Evolutionary conservation across 1,140 invertebrate species (phyloP).

Genomic region (Drosophila equinoxialis): DNA sequence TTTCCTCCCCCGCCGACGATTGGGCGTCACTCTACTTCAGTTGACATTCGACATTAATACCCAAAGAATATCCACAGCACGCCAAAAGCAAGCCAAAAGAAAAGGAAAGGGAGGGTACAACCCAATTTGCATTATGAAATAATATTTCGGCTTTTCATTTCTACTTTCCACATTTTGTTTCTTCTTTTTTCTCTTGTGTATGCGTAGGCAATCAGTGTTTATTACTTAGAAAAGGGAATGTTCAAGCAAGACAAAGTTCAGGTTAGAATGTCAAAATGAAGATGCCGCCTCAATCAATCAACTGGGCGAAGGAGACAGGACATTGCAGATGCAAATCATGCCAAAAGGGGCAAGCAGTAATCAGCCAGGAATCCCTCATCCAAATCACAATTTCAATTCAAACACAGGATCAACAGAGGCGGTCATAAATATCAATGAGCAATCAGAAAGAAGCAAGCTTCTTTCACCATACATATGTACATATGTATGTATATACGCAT

Average conservation of each 20-base stretch:
- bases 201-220: slow-evolving; percentile 59
- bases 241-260: background rate
- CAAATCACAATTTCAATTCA: background rate
- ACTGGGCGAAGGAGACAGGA: slow-evolving; percentile 25
- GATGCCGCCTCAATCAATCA: slow-evolving; percentile 41
- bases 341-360: slow-evolving; percentile 25
- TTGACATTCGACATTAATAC: slow-evolving; percentile 81
- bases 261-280: background rate
- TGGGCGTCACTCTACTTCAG: slow-evolving; percentile 65
- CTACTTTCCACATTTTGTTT: background rate
- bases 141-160: slow-evolving; percentile 59
- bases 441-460: background rate
- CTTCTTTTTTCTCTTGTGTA: background rate
- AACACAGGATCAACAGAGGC: slow-evolving; percentile 16
- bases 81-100: slow-evolving; percentile 17
- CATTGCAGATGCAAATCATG: slow-evolving; percentile 36
- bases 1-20: slow-evolving; percentile 40
- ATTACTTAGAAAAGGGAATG: slow-evolving; percentile 40
- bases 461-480: background rate
- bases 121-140: slow-evolving; percentile 81
- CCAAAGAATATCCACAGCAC: slow-evolving; percentile 13
- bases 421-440: slow-evolving; percentile 66
- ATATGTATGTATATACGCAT: background rate
- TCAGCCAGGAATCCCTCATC: slow-evolving; percentile 3
- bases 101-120: slow-evolving; percentile 19